Evolutionary conservation across 2,113 vertebrate species (phyloP), one percentile per base, ranked within the genome.

Genomic region (Rhagologus leucostigma): DNA sequence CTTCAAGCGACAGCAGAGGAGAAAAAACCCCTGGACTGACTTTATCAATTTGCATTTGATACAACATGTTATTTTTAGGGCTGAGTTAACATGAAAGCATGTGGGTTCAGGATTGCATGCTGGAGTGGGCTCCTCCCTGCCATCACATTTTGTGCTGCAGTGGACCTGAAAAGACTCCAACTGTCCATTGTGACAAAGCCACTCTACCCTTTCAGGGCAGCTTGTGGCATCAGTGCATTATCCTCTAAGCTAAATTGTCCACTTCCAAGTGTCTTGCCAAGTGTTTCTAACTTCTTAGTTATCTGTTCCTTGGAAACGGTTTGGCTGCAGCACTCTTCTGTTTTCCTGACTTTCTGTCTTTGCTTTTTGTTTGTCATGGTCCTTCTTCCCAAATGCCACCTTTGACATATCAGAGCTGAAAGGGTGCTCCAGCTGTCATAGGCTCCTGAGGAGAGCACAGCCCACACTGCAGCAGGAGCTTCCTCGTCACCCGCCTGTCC

Each of bases 401-500:
- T 93, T 55, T 59, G 62, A 59, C 11, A 14, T 7, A 3, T 21
- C 29, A n/a, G 60, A 87, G 37, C 17, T 9, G 4, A 68, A 90
- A 47, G 0, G 4, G 13, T 67, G 29, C 26, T 73, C 47, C 15
- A 49, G 35, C 59, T 86, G 7, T 23, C n/a, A 17, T 20, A 20
- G 39, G n/a, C 16, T 94, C n/a, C 49, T 1, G 1, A 62, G 55
- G 37, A 79, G 16, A 68, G 10, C 62, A 42, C n/a, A 63, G 35
- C 37, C 33, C 7, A 4, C 30, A 33, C 7, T 56, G 56, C 24
- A 67, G 22, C 32, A 52, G 69, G n/a, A 89, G 29, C 10, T 84
- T 32, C 42, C 22, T 84, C 1, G 0, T 42, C 0, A 0, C 19
- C 27, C 32, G 0, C 44, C 32, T 47, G 23, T 37, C 49, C 56